Evolutionary conservation across 2,888 invertebrate species (phyloP).

Genomic region (Bhutanitis thaidina): DNA sequence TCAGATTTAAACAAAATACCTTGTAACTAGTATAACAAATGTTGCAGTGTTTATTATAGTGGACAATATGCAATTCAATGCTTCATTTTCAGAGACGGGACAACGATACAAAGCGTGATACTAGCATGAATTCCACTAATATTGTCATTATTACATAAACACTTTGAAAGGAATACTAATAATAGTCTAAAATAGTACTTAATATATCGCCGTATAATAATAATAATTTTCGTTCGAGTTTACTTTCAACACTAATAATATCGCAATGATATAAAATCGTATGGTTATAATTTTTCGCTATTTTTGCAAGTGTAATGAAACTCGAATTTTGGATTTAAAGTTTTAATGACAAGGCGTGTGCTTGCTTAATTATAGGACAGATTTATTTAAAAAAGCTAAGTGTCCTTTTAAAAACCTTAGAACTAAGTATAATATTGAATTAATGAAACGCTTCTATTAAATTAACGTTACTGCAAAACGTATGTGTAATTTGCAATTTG

Average conservation of each 20-base stretch:
- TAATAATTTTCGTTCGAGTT: conserved; percentile 29
- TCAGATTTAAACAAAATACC: not conserved
- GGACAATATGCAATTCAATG: no score
- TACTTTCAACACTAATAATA: conserved; percentile 43
- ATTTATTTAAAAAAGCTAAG: conserved; percentile 46
- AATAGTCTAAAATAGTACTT: conserved; percentile 16
- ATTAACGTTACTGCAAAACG: not conserved
- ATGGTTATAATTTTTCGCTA: conserved; percentile 37
- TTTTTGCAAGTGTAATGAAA: conserved; percentile 55
- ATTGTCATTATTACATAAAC: conserved; percentile 14
- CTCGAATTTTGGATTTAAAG: conserved; percentile 42
- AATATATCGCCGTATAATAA: conserved; percentile 19
- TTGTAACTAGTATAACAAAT: conserved; percentile 10
- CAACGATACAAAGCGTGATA: conserved; percentile 10
- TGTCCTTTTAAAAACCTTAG: conserved; percentile 36
- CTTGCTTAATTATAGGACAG: conserved; percentile 59
- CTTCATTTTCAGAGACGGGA: not conserved
- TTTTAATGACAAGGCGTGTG: conserved; percentile 54
- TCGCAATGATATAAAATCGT: conserved; percentile 47
- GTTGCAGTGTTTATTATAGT: no score
- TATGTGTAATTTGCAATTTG: no score
- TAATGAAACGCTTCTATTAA: not conserved
- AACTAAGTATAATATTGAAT: not conserved
- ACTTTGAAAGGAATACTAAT: conserved; percentile 19
- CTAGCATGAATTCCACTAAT: conserved; percentile 11